Evolutionary conservation across 2,888 invertebrate species (phyloP), one percentile per base, ranked within the genome.

Genomic region (Coelinius sp.): DNA sequence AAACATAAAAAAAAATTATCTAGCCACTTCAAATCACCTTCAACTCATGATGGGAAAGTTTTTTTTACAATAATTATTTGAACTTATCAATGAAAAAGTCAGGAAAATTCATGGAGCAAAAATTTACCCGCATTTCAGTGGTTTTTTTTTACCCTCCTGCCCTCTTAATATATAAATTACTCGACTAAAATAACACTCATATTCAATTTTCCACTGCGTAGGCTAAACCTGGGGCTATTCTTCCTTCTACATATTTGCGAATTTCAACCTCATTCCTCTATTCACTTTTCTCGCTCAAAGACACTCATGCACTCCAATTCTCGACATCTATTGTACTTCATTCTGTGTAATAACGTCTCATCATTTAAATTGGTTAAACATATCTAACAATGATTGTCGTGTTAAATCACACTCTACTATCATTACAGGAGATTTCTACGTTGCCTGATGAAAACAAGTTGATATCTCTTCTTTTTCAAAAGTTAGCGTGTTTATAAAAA

Each of bases 101-200:
- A 52, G 22, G 24, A 52, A 52, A 52, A 24, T 22, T 52, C 25
- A n/a, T 24, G 12, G 52, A 24, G 10, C 22, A n/a, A n/a, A n/a
- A n/a, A n/a, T n/a, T n/a, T n/a, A n/a, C n/a, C n/a, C n/a, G n/a
- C n/a, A n/a, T n/a, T n/a, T 24, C 22, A n/a, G n/a, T n/a, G n/a
- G n/a, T n/a, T n/a, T n/a, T n/a, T n/a, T 85, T 85, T n/a, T n/a
- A n/a, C n/a, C n/a, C n/a, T n/a, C n/a, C n/a, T n/a, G n/a, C n/a
- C n/a, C n/a, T n/a, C n/a, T n/a, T n/a, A 83, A 83, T 85, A 85
- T 85, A 84, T 84, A 85, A 85, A 85, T 85, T 85, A 84, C 80
- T 75, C 79, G 73, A 79, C 83, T 83, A 84, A 84, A 84, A 84
- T 84, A 83, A 81, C 82, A 80, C 81, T 82, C 82, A 80, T 81